Evolutionary conservation across 2,888 invertebrate species (phyloP).

Genomic region (Eledone cirrhosa): DNA sequence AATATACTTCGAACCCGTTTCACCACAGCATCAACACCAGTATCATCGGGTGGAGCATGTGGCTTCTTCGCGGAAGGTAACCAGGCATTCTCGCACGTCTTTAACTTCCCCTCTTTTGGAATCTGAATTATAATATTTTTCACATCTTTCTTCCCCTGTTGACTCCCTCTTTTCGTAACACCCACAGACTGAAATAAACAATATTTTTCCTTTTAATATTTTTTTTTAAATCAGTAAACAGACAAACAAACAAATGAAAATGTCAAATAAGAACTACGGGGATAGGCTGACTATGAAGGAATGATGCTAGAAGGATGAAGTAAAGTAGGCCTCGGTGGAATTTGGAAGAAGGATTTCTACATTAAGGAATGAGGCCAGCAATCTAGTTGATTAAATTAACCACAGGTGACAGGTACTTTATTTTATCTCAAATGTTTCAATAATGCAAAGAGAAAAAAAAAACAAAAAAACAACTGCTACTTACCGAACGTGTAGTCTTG

Average conservation of each 20-base stretch:
- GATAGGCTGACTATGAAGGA: no score
- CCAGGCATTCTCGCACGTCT: slow-evolving; percentile 17
- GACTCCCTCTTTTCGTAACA: slow-evolving; percentile 17
- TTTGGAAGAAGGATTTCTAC: no score
- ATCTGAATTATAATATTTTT: slow-evolving; percentile 23
- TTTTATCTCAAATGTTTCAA: neutral
- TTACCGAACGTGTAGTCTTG: neutral
- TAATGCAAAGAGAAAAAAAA: neutral
- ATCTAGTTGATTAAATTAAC: no score
- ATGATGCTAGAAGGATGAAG: no score
- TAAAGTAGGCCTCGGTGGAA: no score
- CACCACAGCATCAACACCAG: neutral
- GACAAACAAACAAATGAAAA: no score
- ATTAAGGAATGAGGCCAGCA: no score
- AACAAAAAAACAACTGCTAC: neutral
- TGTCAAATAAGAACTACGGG: no score
- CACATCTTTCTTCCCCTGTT: slow-evolving; percentile 15
- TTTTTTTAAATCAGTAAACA: no score
- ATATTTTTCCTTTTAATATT: no score
- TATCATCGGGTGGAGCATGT: neutral
- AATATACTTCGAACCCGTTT: slow-evolving; percentile 6
- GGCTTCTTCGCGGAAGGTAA: neutral
- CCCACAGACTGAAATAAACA: neutral
- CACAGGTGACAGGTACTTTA: no score
- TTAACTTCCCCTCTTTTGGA: neutral